phyloP scores from a whole-genome alignment of 2,797 vertebrate species.

The Acrossocheilus wenchowensis region DNA sequence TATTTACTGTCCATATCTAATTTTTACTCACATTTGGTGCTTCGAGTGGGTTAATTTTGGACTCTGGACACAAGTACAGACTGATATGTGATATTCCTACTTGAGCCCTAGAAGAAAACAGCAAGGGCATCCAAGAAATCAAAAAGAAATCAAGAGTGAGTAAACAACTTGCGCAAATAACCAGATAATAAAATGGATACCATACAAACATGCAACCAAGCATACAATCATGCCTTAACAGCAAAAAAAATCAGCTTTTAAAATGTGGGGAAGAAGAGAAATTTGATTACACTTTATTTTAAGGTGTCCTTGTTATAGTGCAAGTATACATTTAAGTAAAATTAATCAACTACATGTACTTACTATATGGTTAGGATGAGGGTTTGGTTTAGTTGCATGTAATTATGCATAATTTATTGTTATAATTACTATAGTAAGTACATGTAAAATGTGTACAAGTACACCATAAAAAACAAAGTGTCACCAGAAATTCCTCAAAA shows the following conservation, averaged over 20 bases:
- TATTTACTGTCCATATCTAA: slow-evolving; percentile 1
- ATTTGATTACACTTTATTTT: not conserved
- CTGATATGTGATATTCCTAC: slow-evolving; percentile 25
- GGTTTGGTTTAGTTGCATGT: not conserved
- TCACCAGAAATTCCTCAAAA: not conserved
- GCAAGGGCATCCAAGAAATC: slow-evolving; percentile 11
- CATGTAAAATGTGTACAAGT: not conserved
- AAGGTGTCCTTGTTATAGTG: too few species aligned
- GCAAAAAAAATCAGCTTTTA: not conserved
- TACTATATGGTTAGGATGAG: not conserved
- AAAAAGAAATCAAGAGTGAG: not conserved
- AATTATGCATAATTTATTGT: not conserved
- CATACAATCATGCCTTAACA: not conserved
- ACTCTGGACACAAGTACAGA: not conserved
- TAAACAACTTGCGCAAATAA: not conserved
- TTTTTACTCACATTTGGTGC: slow-evolving; percentile 13
- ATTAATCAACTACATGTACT: not conserved
- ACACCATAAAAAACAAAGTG: not conserved
- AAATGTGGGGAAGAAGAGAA: not conserved
- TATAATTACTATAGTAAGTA: not conserved
- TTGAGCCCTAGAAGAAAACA: not conserved
- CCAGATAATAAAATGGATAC: not conserved
- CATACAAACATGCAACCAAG: not conserved
- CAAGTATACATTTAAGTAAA: not conserved
- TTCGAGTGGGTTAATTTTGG: slow-evolving; percentile 5